Evolutionary conservation across 2,797 vertebrate species (phyloP), one percentile per base, ranked within the genome.

Genomic region (Pipistrellus kuhlii): DNA sequence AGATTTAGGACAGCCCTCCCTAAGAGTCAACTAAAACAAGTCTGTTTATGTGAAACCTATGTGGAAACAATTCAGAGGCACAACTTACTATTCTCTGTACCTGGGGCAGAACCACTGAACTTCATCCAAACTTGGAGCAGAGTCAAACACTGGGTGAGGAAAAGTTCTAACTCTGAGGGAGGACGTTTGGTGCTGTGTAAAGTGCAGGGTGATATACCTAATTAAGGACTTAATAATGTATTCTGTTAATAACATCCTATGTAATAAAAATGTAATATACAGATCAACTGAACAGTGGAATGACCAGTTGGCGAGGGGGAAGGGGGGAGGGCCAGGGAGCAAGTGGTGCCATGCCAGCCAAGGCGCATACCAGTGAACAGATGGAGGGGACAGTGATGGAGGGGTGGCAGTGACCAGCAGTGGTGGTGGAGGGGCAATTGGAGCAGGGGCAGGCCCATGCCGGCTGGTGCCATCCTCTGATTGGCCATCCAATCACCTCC

Each of bases 21-120:
- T 27, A 35, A n/a, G 1, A 32, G 78, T 95, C 85, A 93, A 76
- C 53, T 73, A 68, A 94, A 73, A 76, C 75, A 85, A 18, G 59
- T 46, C 66, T 69, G 93, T 88, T 85, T 93, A 51, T 80, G 21
- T 78, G 90, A 96, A 92, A 86, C 46, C 57, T 88, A 81, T 0
- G 0, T 51, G 66, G 88, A 93, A 91, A 75, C 27, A 90, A 51
- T 95, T 94, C 94, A 80, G 59, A 88, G 25, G 44, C 59, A 92
- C 75, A 88, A 57, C 38, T 73, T 51, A 41, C 38, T 90, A 21
- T 92, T 94, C 41, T 82, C 76, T 84, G 35, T 93, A 86, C 81
- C 64, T 88, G 90, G 73, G 78, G 88, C 44, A 94, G 68, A 92
- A 38, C 85, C 78, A 84, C 35, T 95, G 96, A 97, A 92, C 85